These are phyloP conservation scores for Eilema sororculum DNA, from an alignment of 2,888 invertebrate genomes.

Conservation along the genomic window DNA sequence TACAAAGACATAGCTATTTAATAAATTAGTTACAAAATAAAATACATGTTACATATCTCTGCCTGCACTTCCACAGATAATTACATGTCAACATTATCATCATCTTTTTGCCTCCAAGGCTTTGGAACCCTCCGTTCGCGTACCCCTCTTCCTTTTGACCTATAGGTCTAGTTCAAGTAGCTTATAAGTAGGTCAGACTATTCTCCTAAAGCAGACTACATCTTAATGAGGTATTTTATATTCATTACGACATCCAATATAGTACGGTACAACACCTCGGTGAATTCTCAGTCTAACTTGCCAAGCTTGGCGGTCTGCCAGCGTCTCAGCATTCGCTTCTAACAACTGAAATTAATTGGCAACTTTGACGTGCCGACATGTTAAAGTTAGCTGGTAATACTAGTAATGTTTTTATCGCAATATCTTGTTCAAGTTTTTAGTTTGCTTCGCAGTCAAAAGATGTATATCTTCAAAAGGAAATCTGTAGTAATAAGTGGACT, in stretches of 20 bases:
- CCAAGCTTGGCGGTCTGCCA: constrained; percentile 2
- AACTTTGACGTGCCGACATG: constrained; percentile 16
- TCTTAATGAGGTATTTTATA: constrained; percentile 6
- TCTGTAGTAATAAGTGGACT: no score
- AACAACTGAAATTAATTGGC: constrained; percentile 15
- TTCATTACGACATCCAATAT: background rate
- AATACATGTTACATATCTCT: no score
- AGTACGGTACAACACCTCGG: background rate
- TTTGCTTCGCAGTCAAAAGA: background rate
- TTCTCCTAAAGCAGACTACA: no score
- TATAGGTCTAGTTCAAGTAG: no score
- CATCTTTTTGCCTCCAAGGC: no score
- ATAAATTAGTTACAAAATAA: no score
- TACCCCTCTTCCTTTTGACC: no score
- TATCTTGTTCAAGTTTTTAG: background rate
- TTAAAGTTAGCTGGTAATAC: constrained; percentile 1
- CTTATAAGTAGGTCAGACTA: no score
- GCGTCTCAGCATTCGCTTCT: background rate
- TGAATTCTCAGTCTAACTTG: background rate
- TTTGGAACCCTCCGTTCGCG: no score
- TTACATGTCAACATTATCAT: no score
- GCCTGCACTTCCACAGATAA: no score
- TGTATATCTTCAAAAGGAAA: background rate
- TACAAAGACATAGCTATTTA: no score
- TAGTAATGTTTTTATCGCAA: background rate